Evolutionary conservation across 2,888 invertebrate genomes (phyloP), one percentile per base, ranked within the genome.

Genomic region (Cynaeus angustus): DNA sequence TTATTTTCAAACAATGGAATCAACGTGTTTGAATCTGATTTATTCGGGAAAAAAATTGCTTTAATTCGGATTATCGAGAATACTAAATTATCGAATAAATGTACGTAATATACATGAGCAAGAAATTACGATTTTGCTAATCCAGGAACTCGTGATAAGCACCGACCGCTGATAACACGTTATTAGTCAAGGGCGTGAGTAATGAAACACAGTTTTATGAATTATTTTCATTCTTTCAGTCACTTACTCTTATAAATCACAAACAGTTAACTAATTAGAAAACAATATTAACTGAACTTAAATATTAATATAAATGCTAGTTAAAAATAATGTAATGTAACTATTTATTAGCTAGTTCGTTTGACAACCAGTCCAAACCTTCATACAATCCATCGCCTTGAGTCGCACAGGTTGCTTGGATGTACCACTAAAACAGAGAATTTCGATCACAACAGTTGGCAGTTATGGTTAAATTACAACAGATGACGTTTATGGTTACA

Each of bases 361-460:
- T 71, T 53, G 75, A 74, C 33, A 78, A 66, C 78, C 78, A 78
- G 58, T 78, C 74, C 66, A 78, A 72, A 9, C 76, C 78, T 53
- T 78, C 78, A 33, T 65, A 53, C 14, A 78, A 61, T 0, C 78
- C 78, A n/a, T 71, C 69, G 1, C 74, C 74, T 45, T 69, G 72
- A n/a, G 75, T 67, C 14, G 77, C 78, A 48, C 76, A 76, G 14
- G 75, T 74, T 3, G 74, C 75, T 64, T 78, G 78, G 48, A 78
- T 71, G 38, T 75, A 72, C 75, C 78, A 78, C 70, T 73, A 71
- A 50, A 71, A 69, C 0, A 3, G 12, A 33, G 1, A n/a, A 9
- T 0, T 28, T 8, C 46, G 3, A 7, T 14, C 26, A 58, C n/a
- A n/a, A n/a, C n/a, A n/a, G n/a, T n/a, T n/a, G n/a, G n/a, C n/a